Percentiles rank a stretch among this genome's conserved stretches.
Conservation (phyloP, 2,113 vertebrate genomes). For the Pangasianodon hypophthalmus region DNA sequence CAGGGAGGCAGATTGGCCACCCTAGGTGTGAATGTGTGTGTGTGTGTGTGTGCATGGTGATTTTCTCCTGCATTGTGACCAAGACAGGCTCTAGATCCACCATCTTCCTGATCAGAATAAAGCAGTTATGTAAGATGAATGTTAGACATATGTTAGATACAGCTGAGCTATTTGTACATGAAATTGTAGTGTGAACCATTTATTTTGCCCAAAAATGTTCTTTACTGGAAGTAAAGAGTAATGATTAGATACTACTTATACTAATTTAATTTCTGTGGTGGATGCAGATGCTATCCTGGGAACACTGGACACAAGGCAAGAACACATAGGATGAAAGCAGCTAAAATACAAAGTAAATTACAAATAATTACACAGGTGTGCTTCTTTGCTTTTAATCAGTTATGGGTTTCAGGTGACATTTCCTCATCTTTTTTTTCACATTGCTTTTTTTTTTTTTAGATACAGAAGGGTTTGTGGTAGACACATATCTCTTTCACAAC, state of each 20-base stretch:
- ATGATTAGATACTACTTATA: not conserved
- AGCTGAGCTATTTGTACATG: not conserved
- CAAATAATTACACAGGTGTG: not conserved
- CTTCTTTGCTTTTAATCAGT: not conserved
- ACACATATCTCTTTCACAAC: not conserved
- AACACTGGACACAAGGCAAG: not conserved
- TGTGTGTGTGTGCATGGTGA: not conserved
- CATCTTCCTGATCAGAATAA: not conserved
- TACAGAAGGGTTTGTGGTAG: not conserved
- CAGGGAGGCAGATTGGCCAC: not conserved
- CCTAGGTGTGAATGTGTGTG: not conserved
- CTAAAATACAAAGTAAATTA: not conserved
- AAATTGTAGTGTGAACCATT: not conserved
- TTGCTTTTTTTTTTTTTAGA: not conserved
- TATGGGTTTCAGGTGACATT: not conserved
- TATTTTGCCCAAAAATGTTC: not conserved
- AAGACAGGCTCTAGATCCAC: not conserved
- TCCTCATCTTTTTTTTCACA: not conserved
- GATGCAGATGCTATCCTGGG: too few relatives aligned
- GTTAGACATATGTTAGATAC: not conserved
- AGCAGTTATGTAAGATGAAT: not conserved
- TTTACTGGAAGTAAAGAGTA: not conserved
- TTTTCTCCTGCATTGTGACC: not conserved
- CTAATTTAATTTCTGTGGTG: not conserved
- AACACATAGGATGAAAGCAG: not conserved